Percentiles rank a stretch among this genome's conserved stretches.
These are phyloP conservation scores for Ceryle rudis DNA, from an alignment of 2,797 vertebrate species.

Conservation along the genomic window DNA sequence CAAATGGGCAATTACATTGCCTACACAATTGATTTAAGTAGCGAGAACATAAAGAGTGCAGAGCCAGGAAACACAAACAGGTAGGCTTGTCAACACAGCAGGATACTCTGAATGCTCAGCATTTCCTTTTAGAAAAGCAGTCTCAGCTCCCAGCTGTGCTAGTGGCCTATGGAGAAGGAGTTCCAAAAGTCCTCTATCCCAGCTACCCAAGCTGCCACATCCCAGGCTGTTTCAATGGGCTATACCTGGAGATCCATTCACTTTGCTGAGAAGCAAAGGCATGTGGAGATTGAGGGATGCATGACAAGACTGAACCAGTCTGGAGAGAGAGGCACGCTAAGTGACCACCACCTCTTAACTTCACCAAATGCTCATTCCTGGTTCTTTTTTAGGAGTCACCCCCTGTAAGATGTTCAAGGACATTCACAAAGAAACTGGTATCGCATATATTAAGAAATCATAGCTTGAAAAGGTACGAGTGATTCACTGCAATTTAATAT, in stretches of 20 bases:
- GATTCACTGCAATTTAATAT: background rate
- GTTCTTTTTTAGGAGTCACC: background rate
- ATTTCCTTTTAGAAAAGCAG: background rate
- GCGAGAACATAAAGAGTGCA: background rate
- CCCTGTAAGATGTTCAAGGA: background rate
- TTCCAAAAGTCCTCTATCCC: background rate
- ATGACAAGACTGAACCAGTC: background rate
- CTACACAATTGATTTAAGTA: background rate
- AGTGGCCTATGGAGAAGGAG: rapidly evolving
- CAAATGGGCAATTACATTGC: background rate
- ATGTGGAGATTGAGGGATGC: background rate
- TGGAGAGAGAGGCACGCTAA: background rate
- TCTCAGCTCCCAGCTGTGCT: background rate
- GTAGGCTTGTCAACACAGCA: background rate
- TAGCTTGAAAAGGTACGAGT: background rate
- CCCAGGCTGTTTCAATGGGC: background rate
- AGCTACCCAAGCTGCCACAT: background rate
- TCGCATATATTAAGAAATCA: background rate
- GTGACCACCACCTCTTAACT: background rate
- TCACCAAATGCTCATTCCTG: background rate
- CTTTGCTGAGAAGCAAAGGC: rapidly evolving
- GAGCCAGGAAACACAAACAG: slow-evolving; percentile 7
- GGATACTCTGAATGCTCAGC: background rate
- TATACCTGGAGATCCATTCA: background rate
- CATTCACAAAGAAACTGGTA: background rate